A percentile compares a stretch with the other conserved stretches of the same genome.
These are phyloP conservation scores for Eulacestoma nigropectus DNA, from an alignment of 2,113 vertebrate species.

Conservation along the genomic window DNA sequence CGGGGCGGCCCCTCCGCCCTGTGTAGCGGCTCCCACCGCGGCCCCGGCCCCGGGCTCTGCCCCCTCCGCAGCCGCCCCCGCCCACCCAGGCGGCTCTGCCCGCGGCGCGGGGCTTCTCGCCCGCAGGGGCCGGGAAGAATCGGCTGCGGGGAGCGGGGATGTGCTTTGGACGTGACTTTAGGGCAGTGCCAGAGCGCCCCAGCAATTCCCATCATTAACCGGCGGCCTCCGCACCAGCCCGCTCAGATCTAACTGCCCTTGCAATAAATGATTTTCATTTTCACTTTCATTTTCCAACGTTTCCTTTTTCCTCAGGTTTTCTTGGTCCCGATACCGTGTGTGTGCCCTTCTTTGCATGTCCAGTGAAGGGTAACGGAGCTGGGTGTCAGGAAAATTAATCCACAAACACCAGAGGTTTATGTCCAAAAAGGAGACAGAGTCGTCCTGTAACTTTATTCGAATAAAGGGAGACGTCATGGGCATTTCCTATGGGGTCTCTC, in stretches of 20 bases:
- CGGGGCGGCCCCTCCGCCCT: not conserved
- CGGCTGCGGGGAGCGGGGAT: not conserved
- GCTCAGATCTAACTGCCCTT: not conserved
- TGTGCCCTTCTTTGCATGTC: not conserved
- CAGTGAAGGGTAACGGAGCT: not conserved
- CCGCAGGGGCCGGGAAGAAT: not conserved
- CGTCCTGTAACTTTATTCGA: too few relatives aligned
- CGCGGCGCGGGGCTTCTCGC: not conserved
- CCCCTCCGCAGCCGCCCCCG: not conserved
- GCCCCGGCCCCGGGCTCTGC: not conserved
- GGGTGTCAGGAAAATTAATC: too few relatives aligned
- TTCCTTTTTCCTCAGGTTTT: not conserved
- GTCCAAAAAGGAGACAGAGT: too few relatives aligned
- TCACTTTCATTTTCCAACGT: not conserved
- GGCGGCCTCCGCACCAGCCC: not conserved
- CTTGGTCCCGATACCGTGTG: not conserved
- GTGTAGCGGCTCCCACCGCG: not conserved
- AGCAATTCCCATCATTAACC: not conserved
- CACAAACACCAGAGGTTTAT: too few relatives aligned
- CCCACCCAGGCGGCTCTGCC: not conserved
- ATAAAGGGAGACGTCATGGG: too few relatives aligned
- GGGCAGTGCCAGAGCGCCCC: too few relatives aligned
- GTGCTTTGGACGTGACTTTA: not conserved
- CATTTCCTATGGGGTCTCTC: too few relatives aligned
- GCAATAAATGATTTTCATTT: not conserved